Evolutionary conservation across 2,888 invertebrate genomes (phyloP), one percentile per base, ranked within the genome.

Genomic region (Thereva nobilitata): DNA sequence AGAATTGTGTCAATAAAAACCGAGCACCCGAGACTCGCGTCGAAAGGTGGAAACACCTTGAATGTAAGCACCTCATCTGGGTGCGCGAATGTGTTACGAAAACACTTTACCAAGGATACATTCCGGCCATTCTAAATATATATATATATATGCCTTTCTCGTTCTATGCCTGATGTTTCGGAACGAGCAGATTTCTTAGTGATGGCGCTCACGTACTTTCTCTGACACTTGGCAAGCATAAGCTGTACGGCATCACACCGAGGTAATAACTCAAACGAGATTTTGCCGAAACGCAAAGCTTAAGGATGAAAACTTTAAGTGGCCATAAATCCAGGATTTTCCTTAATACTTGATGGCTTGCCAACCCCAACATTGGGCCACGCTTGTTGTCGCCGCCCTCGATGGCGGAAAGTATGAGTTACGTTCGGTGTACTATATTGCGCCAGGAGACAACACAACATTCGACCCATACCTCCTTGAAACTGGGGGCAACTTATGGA

Each of bases 251-350:
- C 37, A 41, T 35, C 41, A 40, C 5, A 37, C 23, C 10, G 10
- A 41, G 41, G 63, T 52, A 63, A 63, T 63, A 63, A 63, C 63
- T 63, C 63, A 63, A 63, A 63, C 53, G 42, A 52, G 63, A 63
- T 63, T 63, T 59, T 34, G 63, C 52, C 35, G 42, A 63, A 63
- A 63, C 52, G 52, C 50, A 63, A 63, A 63, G 52, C 52, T 52
- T 63, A 52, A 42, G 63, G 63, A 63, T 63, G 73, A 76, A 78
- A 78, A 77, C 77, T 78, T 78, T 78, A 78, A 78, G 78, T 78
- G 78, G 78, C 76, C 74, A 75, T 78, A 78, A 78, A 78, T 78
- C 78, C 76, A 73, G 72, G 72, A 72, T 72, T 72, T 72, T 67
- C 68, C 52, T 63, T 63, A 63, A 63, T 63, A 63, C 52, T 54